A percentile compares a stretch with the other conserved stretches of the same genome.
Evolutionary conservation across 2,888 invertebrate genomes (phyloP).

Genomic region (Subacronicta megacephala): DNA sequence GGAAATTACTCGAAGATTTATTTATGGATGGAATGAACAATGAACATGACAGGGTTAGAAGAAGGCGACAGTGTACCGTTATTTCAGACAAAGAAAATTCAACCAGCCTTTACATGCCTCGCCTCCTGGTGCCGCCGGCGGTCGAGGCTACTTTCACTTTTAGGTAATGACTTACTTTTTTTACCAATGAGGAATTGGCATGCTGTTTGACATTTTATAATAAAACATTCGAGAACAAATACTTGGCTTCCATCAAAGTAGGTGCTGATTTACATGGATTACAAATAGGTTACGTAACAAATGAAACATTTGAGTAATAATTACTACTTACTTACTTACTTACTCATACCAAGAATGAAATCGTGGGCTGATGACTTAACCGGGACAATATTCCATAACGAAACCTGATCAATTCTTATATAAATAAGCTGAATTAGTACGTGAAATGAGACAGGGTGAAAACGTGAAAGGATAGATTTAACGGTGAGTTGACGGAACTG

Average conservation of each 20-base stretch:
- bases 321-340: too few relatives aligned
- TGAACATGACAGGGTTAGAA: constrained; percentile 13
- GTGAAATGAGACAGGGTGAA: constrained; percentile 30
- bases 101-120: constrained; percentile 26
- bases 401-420: constrained; percentile 37
- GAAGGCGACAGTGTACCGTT: constrained; percentile 20
- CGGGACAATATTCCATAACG: constrained; percentile 35
- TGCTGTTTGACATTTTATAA: constrained; percentile 33
- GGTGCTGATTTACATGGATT: constrained; percentile 27
- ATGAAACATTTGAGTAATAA: constrained; percentile 15
- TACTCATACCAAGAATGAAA: constrained; percentile 39
- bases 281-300: constrained; percentile 29
- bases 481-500: constrained; percentile 53
- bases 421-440: constrained; percentile 44
- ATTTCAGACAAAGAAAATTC: constrained; percentile 17
- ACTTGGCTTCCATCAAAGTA: constrained; percentile 24
- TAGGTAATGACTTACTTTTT: constrained; percentile 48
- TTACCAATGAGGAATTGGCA: constrained; percentile 38
- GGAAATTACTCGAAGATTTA: constrained; percentile 20
- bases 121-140: constrained; percentile 27
- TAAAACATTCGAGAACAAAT: constrained; percentile 14
- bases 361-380: constrained; percentile 59
- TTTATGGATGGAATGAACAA: constrained; percentile 22
- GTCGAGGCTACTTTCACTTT: constrained; percentile 45
- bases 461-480: constrained; percentile 48